Evolutionary conservation across 2,888 invertebrate species (phyloP), one percentile per base, ranked within the genome.

Genomic region (Torymus auratus): DNA sequence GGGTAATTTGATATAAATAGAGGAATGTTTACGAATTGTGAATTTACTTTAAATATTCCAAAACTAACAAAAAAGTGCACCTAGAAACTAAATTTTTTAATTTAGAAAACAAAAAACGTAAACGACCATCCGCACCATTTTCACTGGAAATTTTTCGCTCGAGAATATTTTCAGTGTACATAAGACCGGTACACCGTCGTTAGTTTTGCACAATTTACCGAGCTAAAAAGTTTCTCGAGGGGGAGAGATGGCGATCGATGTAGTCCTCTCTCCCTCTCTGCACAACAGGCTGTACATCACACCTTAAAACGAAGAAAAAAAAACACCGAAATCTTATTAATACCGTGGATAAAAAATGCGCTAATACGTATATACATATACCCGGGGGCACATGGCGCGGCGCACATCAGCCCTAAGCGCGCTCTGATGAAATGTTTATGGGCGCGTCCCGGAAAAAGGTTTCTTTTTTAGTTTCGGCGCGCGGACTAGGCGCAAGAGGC

Each of bases 341-440:
- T 14, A 15, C 52, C 15, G 56, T 15, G 58, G 23, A 52, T 41
- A 69, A 61, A 72, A 70, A 77, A 73, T 69, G 41, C 28, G 60
- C 64, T 74, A 78, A 78, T 78, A 74, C 17, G 69, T 73, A 78
- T 78, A 28, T 41, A 41, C 41, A 41, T 41, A 41, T 41, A 41
- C 7, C 41, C 0, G 7, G 41, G 41, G 41, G 41, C 7, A n/a
- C n/a, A n/a, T n/a, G 41, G 41, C 7, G 3, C 69, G 64, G 14
- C 64, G 14, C 64, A 72, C 50, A 23, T 28, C 20, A 15, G 41
- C 56, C 68, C 55, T 58, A 68, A 80, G 50, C 56, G 62, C 15
- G 55, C 70, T 13, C 68, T 20, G 68, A 81, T 81, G 71, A 81
- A 81, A 81, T 81, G 68, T 77, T 77, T 81, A 77, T 56, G 69